These are phyloP conservation scores for Cryptops parisi DNA, from an alignment of 2,888 invertebrate genomes.

Conservation along the genomic window DNA sequence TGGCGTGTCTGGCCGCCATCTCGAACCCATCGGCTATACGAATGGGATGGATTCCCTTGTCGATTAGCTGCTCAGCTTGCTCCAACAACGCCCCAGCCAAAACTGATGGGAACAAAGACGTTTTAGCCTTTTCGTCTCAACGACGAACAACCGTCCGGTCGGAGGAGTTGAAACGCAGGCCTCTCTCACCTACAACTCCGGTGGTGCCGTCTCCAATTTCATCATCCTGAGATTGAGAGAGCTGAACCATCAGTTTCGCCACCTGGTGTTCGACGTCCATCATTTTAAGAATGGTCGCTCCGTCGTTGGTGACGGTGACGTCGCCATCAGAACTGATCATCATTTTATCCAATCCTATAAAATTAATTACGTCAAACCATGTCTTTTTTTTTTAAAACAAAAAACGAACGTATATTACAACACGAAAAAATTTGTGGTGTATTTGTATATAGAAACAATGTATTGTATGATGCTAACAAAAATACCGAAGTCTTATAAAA, in stretches of 20 bases:
- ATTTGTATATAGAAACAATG: not conserved
- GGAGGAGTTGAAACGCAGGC: not conserved
- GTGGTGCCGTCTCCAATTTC: conserved; percentile 99
- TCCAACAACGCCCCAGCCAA: conserved; percentile 80
- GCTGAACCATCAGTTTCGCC: conserved; percentile 92
- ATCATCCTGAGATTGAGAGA: conserved; percentile 97
- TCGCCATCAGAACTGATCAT: conserved; percentile 96
- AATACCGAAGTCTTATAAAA: not conserved
- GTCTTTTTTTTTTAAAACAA: not conserved
- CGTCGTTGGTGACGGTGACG: conserved; percentile 95
- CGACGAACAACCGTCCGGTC: too few species aligned
- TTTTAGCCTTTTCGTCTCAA: too few species aligned
- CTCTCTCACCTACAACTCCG: conserved; percentile 63
- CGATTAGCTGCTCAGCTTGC: conserved; percentile 79
- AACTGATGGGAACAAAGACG: conserved; percentile 34
- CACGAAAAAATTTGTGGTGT: not conserved
- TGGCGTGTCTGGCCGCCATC: conserved; percentile 79
- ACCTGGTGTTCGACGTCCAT: conserved; percentile 99
- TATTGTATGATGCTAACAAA: not conserved
- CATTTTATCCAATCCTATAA: conserved; percentile 75
- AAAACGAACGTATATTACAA: not conserved
- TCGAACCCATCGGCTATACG: conserved; percentile 98
- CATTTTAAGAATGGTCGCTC: conserved; percentile 94
- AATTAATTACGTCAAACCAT: not conserved
- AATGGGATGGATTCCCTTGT: conserved; percentile 97